Evolutionary conservation across 2,888 invertebrate species (phyloP), one percentile per base, ranked within the genome.

Genomic region (Disparrhopalites patrizii): DNA sequence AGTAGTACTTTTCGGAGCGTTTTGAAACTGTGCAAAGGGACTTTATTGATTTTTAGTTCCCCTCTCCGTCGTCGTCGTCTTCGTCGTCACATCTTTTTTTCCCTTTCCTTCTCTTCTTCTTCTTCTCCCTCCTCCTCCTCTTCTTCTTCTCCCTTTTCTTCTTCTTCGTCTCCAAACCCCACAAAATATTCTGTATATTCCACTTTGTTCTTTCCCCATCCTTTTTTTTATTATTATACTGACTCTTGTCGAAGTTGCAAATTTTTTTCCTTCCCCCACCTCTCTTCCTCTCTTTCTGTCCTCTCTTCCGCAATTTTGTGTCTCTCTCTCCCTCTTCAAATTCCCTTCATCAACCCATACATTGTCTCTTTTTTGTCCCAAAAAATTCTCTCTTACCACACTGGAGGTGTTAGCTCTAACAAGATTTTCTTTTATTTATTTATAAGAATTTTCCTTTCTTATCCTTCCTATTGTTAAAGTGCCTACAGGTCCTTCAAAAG

Each of bases 21-120:
- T 43, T 47, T 55, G 33, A 33, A 30, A 55, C 30, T 40, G 40
- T 43, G 57, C 40, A 58, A 58, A 27, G n/a, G 58, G 30, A 5
- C 43, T 43, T 25, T 57, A 58, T 58, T 58, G 58, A 58, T 58
- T 58, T 58, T 58, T 43, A 28, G 58, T 58, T 58, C 58, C 18
- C 47, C 58, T 47, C 20, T 47, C 25, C 23, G 47, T 47, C 20
- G 47, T 47, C 18, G 47, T 47, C 47, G 47, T 47, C 43, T 4
- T 43, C 47, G 47, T 23, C 47, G 47, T 47, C 47, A 47, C 47
- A 47, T 47, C 47, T 20, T 47, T n/a, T n/a, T n/a, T 23, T 47
- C 15, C 47, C 47, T 47, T 10, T 23, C 23, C 25, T 5, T 5
- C 47, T 47, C 47, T 4, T 25, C 10, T n/a, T 47, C 20, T n/a